phyloP scores from a whole-genome alignment of 2,797 vertebrate species.

The Craterocephalus amniculus region DNA sequence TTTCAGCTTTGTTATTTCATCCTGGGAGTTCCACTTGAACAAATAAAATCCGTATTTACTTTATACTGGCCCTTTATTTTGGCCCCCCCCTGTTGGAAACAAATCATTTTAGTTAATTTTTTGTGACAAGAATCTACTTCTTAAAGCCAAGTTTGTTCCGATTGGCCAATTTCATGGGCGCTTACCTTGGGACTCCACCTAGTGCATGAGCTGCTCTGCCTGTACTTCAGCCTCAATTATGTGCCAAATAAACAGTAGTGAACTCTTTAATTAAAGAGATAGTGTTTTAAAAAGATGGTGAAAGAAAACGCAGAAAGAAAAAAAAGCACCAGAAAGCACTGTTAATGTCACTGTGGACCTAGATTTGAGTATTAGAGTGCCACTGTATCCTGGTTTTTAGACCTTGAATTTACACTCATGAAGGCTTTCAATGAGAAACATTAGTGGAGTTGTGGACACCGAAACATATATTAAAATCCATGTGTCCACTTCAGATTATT shows the following conservation, averaged over 20 bases:
- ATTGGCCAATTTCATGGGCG: background rate
- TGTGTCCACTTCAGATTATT: constrained; percentile 9
- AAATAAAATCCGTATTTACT: background rate
- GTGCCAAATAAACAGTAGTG: background rate
- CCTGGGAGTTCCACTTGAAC: background rate
- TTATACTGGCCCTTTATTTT: background rate
- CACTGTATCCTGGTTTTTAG: background rate
- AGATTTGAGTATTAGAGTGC: background rate
- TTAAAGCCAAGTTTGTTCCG: background rate
- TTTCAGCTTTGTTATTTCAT: background rate
- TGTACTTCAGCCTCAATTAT: background rate
- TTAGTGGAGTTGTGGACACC: background rate
- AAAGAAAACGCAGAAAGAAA: background rate
- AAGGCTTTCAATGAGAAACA: background rate
- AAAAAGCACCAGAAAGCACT: background rate
- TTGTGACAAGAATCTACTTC: background rate
- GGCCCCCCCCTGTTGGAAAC: background rate
- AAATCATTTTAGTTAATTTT: background rate
- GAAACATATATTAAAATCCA: background rate
- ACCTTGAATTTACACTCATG: background rate
- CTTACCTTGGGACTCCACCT: too few species aligned
- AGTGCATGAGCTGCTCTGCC: background rate
- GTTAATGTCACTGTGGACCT: background rate
- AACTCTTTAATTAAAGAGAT: background rate
- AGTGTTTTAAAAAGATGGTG: background rate